Evolutionary conservation across 2,113 vertebrate species (phyloP).

Genomic region (Mustelus asterias): DNA sequence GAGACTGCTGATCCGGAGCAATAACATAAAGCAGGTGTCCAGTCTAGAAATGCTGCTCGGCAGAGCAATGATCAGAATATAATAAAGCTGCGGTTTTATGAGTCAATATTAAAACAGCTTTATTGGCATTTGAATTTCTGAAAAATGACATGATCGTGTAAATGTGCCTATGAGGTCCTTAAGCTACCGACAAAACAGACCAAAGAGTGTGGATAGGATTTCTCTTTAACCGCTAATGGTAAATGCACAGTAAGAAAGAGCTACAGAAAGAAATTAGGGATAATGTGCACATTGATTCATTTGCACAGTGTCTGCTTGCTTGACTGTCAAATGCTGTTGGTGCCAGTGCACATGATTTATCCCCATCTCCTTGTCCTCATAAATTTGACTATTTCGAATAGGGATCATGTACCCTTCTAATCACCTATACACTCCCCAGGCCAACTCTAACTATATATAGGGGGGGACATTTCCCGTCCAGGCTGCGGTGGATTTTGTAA

Average conservation of each 20-base stretch:
- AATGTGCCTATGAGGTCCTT: not conserved
- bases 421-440: not conserved
- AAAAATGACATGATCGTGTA: not conserved
- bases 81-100: constrained; percentile 22
- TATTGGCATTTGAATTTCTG: constrained; percentile 4
- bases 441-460: not conserved
- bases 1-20: constrained; percentile 26
- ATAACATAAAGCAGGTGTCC: not conserved
- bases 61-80: not conserved
- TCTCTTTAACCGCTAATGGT: not conserved
- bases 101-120: not conserved
- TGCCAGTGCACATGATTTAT: not conserved
- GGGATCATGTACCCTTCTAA: not conserved
- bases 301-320: no score
- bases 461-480: no score
- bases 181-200: not conserved
- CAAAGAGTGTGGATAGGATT: not conserved
- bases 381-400: not conserved
- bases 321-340: not conserved
- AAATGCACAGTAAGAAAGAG: not conserved
- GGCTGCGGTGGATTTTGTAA: no score
- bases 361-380: no score
- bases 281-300: not conserved
- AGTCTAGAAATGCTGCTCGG: not conserved
- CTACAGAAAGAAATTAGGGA: not conserved